Evolutionary conservation across 2,888 invertebrate species (phyloP).

Genomic region (Agrochola lychnidis): DNA sequence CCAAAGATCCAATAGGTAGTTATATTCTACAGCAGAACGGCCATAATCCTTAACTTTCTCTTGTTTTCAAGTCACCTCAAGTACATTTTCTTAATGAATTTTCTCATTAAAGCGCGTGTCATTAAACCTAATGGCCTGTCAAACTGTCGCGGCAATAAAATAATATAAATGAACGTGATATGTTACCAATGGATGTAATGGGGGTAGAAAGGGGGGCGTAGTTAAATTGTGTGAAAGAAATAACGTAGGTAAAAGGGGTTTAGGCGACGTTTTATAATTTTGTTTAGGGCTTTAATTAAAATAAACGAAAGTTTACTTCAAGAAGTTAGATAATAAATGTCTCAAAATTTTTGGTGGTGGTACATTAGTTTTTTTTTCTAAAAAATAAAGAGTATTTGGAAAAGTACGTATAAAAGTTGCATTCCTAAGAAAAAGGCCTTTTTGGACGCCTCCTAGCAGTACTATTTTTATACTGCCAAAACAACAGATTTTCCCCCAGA

Average conservation of each 20-base stretch:
- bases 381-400: neutral
- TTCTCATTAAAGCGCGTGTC: conserved; percentile 45
- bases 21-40: neutral
- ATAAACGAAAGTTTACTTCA: conserved; percentile 5
- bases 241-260: conserved; percentile 22
- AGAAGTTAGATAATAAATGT: neutral
- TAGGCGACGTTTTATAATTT: conserved; percentile 12
- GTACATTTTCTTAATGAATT: conserved; percentile 50
- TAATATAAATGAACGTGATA: conserved; percentile 56
- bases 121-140: conserved; percentile 58
- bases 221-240: conserved; percentile 49
- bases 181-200: conserved; percentile 16
- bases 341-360: neutral
- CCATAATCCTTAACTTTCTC: neutral
- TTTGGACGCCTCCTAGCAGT: too few relatives aligned
- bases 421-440: neutral
- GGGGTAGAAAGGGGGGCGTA: neutral
- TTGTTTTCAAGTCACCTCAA: conserved; percentile 23
- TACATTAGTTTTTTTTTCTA: neutral
- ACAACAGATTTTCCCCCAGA: neutral
- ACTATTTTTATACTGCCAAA: too few relatives aligned
- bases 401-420: neutral
- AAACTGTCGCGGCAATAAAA: conserved; percentile 64
- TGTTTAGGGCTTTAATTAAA: conserved; percentile 22
- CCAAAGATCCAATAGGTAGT: neutral